A percentile compares a stretch with the other conserved stretches of the same genome.
phyloP scores from a whole-genome alignment of 2,888 invertebrate genomes.

The Mechanitis messenoides region DNA sequence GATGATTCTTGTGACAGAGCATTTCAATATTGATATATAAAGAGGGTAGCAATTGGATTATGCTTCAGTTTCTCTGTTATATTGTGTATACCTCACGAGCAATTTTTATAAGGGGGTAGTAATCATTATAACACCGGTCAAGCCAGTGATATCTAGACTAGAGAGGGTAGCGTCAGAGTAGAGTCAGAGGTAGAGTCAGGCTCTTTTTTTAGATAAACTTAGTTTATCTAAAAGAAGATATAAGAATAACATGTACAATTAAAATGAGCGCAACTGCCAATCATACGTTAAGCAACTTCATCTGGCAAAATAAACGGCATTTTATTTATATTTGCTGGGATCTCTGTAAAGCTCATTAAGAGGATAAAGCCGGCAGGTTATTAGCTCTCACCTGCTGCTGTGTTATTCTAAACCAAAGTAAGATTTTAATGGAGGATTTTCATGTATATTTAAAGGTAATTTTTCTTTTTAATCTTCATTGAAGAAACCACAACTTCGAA shows the following conservation, averaged over 20 bases:
- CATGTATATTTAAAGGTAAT: constrained; percentile 21
- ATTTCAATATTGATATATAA: too few relatives aligned
- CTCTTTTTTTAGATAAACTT: too few relatives aligned
- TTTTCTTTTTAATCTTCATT: constrained; percentile 11
- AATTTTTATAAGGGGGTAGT: too few relatives aligned
- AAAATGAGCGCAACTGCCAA: constrained; percentile 14
- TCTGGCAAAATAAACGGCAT: constrained; percentile 32
- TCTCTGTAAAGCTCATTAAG: constrained; percentile 36
- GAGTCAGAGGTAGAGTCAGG: too few relatives aligned
- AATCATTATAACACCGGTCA: too few relatives aligned
- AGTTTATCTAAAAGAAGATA: too few relatives aligned
- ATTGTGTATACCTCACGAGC: too few relatives aligned
- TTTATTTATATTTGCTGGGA: constrained; percentile 37
- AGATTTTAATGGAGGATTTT: constrained; percentile 28
- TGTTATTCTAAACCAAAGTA: constrained; percentile 34
- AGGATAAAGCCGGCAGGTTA: constrained; percentile 32
- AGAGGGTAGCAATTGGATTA: too few relatives aligned
- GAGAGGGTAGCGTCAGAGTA: too few relatives aligned
- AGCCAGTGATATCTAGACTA: too few relatives aligned
- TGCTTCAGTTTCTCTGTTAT: too few relatives aligned
- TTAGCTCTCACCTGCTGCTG: constrained; percentile 37
- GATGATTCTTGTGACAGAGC: too few relatives aligned
- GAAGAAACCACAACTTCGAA: background rate
- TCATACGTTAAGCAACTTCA: constrained; percentile 14
- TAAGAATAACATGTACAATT: background rate